Percentiles rank a stretch among this genome's conserved stretches.
phyloP scores from a whole-genome alignment of 2,888 invertebrate species.

The Drosophila ochracea region DNA sequence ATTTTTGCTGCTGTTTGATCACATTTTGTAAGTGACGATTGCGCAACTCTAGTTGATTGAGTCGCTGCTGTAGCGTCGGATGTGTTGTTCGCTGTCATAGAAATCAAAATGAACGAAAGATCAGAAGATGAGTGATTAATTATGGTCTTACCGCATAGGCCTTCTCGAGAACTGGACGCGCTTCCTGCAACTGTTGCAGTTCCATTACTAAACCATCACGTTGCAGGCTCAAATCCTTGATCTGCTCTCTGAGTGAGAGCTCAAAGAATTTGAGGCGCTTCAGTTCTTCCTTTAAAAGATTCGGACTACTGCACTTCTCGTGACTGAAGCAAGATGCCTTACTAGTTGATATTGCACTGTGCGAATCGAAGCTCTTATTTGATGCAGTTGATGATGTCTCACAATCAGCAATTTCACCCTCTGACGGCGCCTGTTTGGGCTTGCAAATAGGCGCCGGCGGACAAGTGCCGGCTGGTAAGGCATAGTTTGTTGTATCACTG shows the following conservation, averaged over 20 bases:
- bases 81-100: slow-evolving; percentile 83
- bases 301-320: slow-evolving; percentile 79
- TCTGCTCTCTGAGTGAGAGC: slow-evolving; percentile 84
- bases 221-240: slow-evolving; percentile 84
- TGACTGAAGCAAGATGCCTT: slow-evolving; percentile 73
- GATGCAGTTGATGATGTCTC: slow-evolving; percentile 84
- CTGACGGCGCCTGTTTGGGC: slow-evolving; percentile 70
- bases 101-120: neutral
- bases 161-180: slow-evolving; percentile 85
- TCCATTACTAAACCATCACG: slow-evolving; percentile 85
- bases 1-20: slow-evolving; percentile 88
- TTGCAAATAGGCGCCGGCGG: slow-evolving; percentile 79
- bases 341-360: slow-evolving; percentile 83
- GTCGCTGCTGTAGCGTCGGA: slow-evolving; percentile 84
- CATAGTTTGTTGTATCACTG: slow-evolving; percentile 51
- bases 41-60: slow-evolving; percentile 87
- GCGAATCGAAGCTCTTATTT: slow-evolving; percentile 84
- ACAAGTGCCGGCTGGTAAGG: slow-evolving; percentile 22
- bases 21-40: slow-evolving; percentile 88
- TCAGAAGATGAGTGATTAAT: neutral
- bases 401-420: slow-evolving; percentile 77
- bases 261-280: slow-evolving; percentile 84
- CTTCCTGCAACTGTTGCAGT: slow-evolving; percentile 85
- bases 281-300: slow-evolving; percentile 83
- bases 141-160: slow-evolving; percentile 84